Evolutionary conservation across 2,113 vertebrate species (phyloP).

Genomic region (Phainopepla nitens): DNA sequence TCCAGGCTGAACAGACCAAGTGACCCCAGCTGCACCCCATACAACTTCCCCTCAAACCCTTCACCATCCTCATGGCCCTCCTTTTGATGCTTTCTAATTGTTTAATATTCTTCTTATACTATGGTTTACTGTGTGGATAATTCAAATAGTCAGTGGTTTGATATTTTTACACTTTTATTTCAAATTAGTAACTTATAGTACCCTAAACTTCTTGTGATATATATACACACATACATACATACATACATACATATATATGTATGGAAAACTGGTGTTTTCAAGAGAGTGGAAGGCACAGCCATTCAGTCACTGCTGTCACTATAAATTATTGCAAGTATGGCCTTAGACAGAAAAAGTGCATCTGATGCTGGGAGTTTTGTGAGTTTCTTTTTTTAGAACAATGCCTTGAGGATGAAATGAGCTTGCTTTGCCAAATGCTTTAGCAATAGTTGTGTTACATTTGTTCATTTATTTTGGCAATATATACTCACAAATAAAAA

Average conservation of each 20-base stretch:
- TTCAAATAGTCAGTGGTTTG: neutral
- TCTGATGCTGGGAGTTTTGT: neutral
- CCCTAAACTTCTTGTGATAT: neutral
- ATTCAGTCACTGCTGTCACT: constrained; percentile 27
- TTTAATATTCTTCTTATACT: neutral
- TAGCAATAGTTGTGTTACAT: neutral
- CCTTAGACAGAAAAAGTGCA: constrained; percentile 24
- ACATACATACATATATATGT: neutral
- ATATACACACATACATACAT: neutral
- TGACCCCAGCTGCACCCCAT: neutral
- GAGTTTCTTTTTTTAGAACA: constrained; percentile 4
- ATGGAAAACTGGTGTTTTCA: constrained; percentile 5
- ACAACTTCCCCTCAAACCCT: neutral
- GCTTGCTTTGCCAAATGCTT: neutral
- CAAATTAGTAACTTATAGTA: neutral
- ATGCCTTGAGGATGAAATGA: constrained; percentile 38
- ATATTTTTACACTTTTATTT: neutral
- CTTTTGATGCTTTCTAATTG: neutral
- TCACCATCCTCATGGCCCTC: neutral
- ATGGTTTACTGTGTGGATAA: neutral
- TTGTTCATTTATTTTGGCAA: constrained; percentile 20
- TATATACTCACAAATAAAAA: neutral
- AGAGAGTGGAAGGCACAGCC: neutral
- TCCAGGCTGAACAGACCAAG: neutral
- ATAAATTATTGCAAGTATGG: neutral